Percentiles rank a stretch among this genome's conserved stretches.
phyloP scores from a whole-genome alignment of 2,797 vertebrate genomes.

The Limosa lapponica region DNA sequence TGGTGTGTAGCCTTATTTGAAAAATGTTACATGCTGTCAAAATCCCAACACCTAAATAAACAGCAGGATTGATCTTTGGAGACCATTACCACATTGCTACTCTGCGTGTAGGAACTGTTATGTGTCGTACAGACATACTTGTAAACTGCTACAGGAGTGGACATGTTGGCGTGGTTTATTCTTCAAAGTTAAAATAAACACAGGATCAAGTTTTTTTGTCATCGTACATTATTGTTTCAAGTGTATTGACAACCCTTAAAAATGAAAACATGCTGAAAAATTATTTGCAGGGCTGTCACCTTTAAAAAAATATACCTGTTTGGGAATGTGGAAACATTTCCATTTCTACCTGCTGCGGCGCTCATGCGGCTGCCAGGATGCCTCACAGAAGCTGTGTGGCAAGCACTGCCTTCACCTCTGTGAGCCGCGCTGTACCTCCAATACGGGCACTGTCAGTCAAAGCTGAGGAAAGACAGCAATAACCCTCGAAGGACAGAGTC shows the following conservation, averaged over 20 bases:
- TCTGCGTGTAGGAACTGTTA: neutral
- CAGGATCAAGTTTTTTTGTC: neutral
- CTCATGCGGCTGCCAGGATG: neutral
- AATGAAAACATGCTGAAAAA: neutral
- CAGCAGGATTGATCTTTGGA: neutral
- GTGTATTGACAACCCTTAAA: neutral
- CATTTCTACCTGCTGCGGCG: too few relatives aligned
- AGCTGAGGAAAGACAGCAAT: neutral
- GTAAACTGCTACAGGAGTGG: neutral
- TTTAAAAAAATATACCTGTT: neutral
- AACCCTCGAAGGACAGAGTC: neutral
- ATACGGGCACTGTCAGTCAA: neutral
- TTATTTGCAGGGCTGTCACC: neutral
- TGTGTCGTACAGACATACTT: accelerated
- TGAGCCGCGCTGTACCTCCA: neutral
- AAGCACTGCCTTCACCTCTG: neutral
- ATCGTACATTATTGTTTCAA: neutral
- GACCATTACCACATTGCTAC: neutral
- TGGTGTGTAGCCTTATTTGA: neutral
- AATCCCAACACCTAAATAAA: neutral
- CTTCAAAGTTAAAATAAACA: neutral
- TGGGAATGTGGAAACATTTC: neutral
- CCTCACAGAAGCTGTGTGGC: neutral
- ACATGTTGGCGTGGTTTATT: neutral
- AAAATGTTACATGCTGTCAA: neutral